Evolutionary conservation across 35 echinoderm and acorn worm species (phyloP), one percentile per base, ranked within the genome.

Genomic region (Stichopus chloronotus): DNA sequence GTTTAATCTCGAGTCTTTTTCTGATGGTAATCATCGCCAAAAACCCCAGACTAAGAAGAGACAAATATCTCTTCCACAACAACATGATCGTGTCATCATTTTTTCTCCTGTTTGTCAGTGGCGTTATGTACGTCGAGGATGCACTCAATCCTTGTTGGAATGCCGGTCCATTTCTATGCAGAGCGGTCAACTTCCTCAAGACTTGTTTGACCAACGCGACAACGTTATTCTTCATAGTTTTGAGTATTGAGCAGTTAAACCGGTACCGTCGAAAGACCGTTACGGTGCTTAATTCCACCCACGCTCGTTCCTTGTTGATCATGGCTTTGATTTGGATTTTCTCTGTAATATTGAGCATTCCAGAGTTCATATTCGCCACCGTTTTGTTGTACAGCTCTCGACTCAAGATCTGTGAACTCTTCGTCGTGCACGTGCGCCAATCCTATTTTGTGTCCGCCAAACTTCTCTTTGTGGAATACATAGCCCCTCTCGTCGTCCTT

Each of bases 101-200:
- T 10, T 72, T 58, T 59, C 87, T 89, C 17, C 87, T 89, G 6
- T 25, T 89, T 53, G 8, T 89, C 9, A 71, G 24, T 22, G 87
- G 87, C 19, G 21, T 71, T 53, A 12, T 89, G 8, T 89, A 89
- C 60, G 17, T 72, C 4, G 87, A 89, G 60, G 52, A 71, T 23
- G 87, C 87, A 13, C 21, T 89, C n/a, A 89, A 89, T 52, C 87
- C 87, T 12, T 69, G 87, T 55, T 89, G 87, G 87, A 13, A 8
- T 5, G 65, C 87, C 5, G 87, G 87, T 14, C 7, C 52, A 16
- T 89, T 89, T 21, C 0, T 72, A n/a, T 89, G 87, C 25, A 69
- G 52, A 25, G 2, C 43, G 19, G 61, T n/a, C 5, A 16, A 89
- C 16, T 72, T 89, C 2, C 25, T 25, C 1, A 72, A 89, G 87